These are phyloP conservation scores for Pedicia rivosa DNA, from an alignment of 2,888 invertebrate genomes.

Conservation along the genomic window DNA sequence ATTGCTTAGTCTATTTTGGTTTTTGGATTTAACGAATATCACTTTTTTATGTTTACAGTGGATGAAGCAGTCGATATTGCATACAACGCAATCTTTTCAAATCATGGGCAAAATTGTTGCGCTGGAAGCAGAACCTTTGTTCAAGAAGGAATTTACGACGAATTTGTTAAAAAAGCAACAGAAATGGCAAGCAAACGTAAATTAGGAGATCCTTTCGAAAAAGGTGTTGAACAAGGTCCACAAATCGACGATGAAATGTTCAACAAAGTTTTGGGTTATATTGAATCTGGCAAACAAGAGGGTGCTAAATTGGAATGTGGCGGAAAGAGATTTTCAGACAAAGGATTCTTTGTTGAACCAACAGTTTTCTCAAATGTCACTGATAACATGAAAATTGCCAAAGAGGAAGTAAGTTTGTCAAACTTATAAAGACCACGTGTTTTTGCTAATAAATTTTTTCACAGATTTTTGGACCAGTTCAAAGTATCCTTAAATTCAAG, in stretches of 20 bases:
- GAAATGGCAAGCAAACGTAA: slow-evolving; percentile 49
- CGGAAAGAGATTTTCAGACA: slow-evolving; percentile 47
- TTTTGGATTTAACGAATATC: no score
- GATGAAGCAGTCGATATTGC: slow-evolving; percentile 44
- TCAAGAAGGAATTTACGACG: slow-evolving; percentile 71
- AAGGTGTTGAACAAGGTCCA: slow-evolving; percentile 58
- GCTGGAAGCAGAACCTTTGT: slow-evolving; percentile 84
- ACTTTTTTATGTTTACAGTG: slow-evolving; percentile 32
- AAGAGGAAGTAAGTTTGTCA: slow-evolving; percentile 38
- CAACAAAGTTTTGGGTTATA: slow-evolving; percentile 55
- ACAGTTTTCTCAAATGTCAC: slow-evolving; percentile 62
- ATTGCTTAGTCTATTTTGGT: background rate
- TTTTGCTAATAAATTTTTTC: no score
- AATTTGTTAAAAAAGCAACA: slow-evolving; percentile 60
- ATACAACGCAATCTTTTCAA: slow-evolving; percentile 50
- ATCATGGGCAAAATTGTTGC: slow-evolving; percentile 67
- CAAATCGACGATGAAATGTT: slow-evolving; percentile 66
- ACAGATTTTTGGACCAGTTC: slow-evolving; percentile 89
- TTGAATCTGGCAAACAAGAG: slow-evolving; percentile 59
- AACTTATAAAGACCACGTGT: no score
- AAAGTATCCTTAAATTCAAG: slow-evolving; percentile 68
- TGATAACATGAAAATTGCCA: slow-evolving; percentile 60
- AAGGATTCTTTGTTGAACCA: slow-evolving; percentile 62
- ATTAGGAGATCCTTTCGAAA: slow-evolving; percentile 68
- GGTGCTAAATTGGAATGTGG: slow-evolving; percentile 67